phyloP scores from a whole-genome alignment of 2,797 vertebrate species.

The Cottoperca gobio region DNA sequence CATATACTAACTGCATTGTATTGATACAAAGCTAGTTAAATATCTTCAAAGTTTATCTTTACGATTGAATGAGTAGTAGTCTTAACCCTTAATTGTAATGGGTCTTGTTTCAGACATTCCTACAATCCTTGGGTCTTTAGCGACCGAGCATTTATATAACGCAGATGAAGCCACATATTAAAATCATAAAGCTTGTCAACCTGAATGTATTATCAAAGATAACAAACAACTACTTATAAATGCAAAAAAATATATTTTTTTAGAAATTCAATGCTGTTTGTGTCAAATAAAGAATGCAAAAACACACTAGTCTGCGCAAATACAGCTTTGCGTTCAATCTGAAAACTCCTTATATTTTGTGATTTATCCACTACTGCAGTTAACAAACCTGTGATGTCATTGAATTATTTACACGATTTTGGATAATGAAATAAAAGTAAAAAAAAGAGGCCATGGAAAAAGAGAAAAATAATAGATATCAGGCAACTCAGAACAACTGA shows the following conservation, averaged over 20 bases:
- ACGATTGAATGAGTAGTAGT: not conserved
- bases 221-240: not conserved
- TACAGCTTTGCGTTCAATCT: not conserved
- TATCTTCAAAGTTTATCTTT: too few relatives aligned
- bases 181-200: not conserved
- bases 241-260: too few relatives aligned
- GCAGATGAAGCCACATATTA: not conserved
- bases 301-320: not conserved
- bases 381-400: not conserved
- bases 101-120: not conserved
- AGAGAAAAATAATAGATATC: conserved; percentile 17
- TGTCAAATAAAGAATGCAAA: not conserved
- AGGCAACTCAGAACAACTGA: conserved; percentile 5
- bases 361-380: not conserved
- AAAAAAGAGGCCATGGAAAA: conserved; percentile 2
- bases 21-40: too few relatives aligned
- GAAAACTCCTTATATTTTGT: not conserved
- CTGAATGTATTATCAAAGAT: not conserved
- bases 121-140: not conserved
- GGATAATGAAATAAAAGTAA: not conserved
- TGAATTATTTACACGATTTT: conserved; percentile 43
- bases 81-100: not conserved
- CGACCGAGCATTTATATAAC: not conserved
- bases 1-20: too few relatives aligned
- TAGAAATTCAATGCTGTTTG: not conserved